Evolutionary conservation across 2,113 vertebrate genomes (phyloP), one percentile per base, ranked within the genome.

Genomic region (Leptosomus discolor): DNA sequence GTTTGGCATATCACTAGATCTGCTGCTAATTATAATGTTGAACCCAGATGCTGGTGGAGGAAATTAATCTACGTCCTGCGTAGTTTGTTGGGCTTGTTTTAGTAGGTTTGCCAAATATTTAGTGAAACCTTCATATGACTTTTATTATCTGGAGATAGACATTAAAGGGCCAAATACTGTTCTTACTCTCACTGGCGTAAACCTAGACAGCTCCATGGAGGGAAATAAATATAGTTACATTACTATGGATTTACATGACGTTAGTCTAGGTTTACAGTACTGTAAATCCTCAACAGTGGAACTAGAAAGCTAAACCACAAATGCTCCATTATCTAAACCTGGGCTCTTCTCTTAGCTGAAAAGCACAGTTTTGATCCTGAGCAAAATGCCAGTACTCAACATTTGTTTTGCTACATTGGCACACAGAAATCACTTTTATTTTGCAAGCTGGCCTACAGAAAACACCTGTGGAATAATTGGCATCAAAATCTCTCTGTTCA

Each of bases 21-120:
- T 97, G 97, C 89, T 96, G 96, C 89, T 97, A 97, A 97, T 97
- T 97, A 97, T 95, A 92, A 95, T 94, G 97, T 90, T 94, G 93
- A 97, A 96, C 95, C 96, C 97, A 97, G 96, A 97, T 96, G 97
- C 96, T 80, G 70, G 74, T 90, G 81, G 93, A 97, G 96, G 96
- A 97, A 97, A 97, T 97, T 94, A 96, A 96, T 96, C 96, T 97
- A 93, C 27, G 89, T 96, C 95, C 96, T 97, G 93, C 13, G 46
- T 91, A 97, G 96, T 95, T 97, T 77, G 93, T 96, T 95, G 63
- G 87, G 85, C 91, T 96, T 97, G 95, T 96, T 97, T 97, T 93
- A 95, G 89, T 96, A 84, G 83, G 85, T 94, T 96, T 97, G 97
- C 96, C 96, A 97, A 97, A 96, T 96, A 97, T 97, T 97, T 96